phyloP scores from a whole-genome alignment of 2,888 invertebrate genomes.

The Pterobdella sp. region DNA sequence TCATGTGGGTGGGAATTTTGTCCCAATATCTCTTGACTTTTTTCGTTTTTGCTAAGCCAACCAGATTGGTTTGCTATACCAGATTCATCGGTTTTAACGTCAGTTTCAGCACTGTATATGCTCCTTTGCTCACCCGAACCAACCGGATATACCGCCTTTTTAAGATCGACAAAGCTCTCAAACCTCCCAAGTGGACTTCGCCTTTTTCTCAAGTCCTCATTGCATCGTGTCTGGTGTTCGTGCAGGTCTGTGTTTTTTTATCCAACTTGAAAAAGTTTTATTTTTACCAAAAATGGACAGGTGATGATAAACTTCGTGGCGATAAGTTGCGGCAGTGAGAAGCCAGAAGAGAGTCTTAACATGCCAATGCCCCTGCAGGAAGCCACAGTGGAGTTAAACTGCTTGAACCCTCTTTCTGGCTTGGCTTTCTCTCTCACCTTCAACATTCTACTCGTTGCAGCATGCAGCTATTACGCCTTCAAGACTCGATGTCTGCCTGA shows the following conservation, averaged over 20 bases:
- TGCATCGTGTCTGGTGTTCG: slow-evolving; percentile 38
- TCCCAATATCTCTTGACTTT: slow-evolving; percentile 42
- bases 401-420: slow-evolving; percentile 38
- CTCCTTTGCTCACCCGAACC: slow-evolving; percentile 44
- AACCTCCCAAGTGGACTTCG: slow-evolving; percentile 42
- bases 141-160: slow-evolving; percentile 42
- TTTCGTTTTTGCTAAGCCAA: slow-evolving; percentile 42
- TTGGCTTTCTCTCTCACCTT: slow-evolving; percentile 40
- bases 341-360: slow-evolving; percentile 33
- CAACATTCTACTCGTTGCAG: slow-evolving; percentile 40
- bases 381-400: slow-evolving; percentile 41
- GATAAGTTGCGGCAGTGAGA: slow-evolving; percentile 29
- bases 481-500: slow-evolving; percentile 41
- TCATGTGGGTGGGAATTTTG: slow-evolving; percentile 43
- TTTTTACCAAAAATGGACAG: slow-evolving; percentile 33
- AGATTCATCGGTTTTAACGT: slow-evolving; percentile 45
- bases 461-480: slow-evolving; percentile 41
- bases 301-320: slow-evolving; percentile 35
- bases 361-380: slow-evolving; percentile 38
- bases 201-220: slow-evolving; percentile 43
- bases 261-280: no score
- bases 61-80: slow-evolving; percentile 40
- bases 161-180: slow-evolving; percentile 39
- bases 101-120: slow-evolving; percentile 45
- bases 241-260: slow-evolving; percentile 41